Percentiles rank a stretch among this genome's conserved stretches.
phyloP scores from a whole-genome alignment of 2,113 vertebrate species.

The Anolis sagrei region DNA sequence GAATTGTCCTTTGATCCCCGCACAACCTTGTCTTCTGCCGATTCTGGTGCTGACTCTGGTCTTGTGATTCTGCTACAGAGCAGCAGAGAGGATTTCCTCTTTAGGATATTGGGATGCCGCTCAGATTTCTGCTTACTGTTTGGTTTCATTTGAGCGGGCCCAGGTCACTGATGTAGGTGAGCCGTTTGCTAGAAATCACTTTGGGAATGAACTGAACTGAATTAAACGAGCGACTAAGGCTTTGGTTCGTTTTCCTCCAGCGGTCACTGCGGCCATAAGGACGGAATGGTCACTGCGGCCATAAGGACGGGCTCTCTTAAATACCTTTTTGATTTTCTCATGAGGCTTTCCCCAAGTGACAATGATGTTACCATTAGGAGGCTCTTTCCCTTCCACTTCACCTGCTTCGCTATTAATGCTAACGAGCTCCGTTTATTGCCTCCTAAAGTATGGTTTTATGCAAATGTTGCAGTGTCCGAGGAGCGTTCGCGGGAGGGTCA shows the following conservation, averaged over 20 bases:
- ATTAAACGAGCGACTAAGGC: too few relatives aligned
- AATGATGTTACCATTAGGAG: constrained; percentile 42
- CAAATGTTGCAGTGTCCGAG: too few relatives aligned
- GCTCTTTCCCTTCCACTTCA: constrained; percentile 10
- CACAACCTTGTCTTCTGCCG: background rate
- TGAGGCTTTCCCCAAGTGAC: constrained; percentile 26
- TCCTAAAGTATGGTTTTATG: too few relatives aligned
- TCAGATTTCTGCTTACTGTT: background rate
- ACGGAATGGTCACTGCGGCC: too few relatives aligned
- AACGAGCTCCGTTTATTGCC: constrained; percentile 22
- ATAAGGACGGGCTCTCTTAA: background rate
- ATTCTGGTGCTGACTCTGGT: background rate
- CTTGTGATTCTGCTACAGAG: background rate
- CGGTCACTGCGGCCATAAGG: too few relatives aligned
- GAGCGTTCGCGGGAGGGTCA: too few relatives aligned
- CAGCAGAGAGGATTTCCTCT: background rate
- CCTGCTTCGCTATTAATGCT: constrained; percentile 39
- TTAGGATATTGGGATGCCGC: background rate
- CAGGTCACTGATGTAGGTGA: background rate
- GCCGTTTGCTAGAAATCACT: too few relatives aligned
- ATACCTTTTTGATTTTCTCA: constrained; percentile 12
- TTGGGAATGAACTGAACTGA: too few relatives aligned
- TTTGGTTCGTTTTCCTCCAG: too few relatives aligned
- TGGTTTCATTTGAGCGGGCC: background rate
- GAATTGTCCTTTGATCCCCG: background rate